Evolutionary conservation across 2,888 invertebrate genomes (phyloP), one percentile per base, ranked within the genome.

Genomic region (Theretra japonica): DNA sequence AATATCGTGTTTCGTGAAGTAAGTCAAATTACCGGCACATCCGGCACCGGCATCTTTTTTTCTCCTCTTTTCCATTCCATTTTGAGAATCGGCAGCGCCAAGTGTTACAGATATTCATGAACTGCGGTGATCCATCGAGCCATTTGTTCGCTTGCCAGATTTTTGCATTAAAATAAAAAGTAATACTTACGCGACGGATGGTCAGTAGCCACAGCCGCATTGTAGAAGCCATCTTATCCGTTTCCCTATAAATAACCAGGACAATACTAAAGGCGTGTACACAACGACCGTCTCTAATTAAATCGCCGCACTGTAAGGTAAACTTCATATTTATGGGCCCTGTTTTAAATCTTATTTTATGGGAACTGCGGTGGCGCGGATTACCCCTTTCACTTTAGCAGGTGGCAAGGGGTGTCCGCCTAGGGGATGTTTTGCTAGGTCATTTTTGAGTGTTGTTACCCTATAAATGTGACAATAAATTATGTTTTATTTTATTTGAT

Each of bases 301-400:
- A 88, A 90, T 86, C 81, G 86, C 86, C 81, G 86, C 82, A 76
- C 74, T 73, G 77, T 82, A 84, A 84, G 77, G 82, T 77, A 84
- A 84, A 86, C 80, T 83, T 85, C 28, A 76, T 86, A 89, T 89
- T 89, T 89, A 89, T 88, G 85, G 82, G 81, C 68, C 87, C 80
- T 82, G 88, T 87, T 88, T 86, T 88, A 89, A 89, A 93, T 93
- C 92, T 91, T 89, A 92, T 93, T 94, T 93, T 94, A 94, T 94
- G 94, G 94, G 94, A 94, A 94, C 90, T 92, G 93, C 80, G 93
- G 93, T 91, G 85, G 77, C 76, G 82, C 78, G 84, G 89, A 89
- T 91, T 90, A 91, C 87, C 86, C 86, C 41, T 41, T 41, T 6
- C 87, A 83, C 86, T 86, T 89, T 88, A 85, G 87, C 89, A 90